These are phyloP conservation scores for Eupithecia inturbata DNA, from an alignment of 2,888 invertebrate species.

Conservation along the genomic window DNA sequence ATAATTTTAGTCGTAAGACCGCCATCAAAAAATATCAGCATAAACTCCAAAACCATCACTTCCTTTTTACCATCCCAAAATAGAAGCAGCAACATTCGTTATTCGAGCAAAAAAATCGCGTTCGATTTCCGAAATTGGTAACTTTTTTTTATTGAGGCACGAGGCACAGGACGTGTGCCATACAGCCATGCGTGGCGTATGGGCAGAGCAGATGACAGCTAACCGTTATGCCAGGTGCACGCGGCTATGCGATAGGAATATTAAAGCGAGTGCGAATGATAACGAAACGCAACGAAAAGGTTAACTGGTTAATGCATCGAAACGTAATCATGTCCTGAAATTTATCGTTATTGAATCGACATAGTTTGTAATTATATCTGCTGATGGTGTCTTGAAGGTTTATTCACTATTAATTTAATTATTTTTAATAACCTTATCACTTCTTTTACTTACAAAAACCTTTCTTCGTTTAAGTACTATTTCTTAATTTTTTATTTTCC, in stretches of 20 bases:
- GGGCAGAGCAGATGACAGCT: constrained; percentile 83
- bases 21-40: neutral
- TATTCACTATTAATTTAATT: neutral
- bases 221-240: constrained; percentile 83
- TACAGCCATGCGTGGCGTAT: constrained; percentile 79
- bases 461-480: neutral
- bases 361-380: constrained; percentile 8
- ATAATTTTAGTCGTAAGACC: neutral
- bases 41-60: neutral
- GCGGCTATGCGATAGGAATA: constrained; percentile 33
- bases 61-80: constrained; percentile 33
- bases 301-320: constrained; percentile 33
- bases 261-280: constrained; percentile 31
- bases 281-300: constrained; percentile 38
- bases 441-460: neutral
- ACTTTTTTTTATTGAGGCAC: constrained; percentile 46
- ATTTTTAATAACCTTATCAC: neutral
- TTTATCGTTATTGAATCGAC: constrained; percentile 13
- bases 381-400: neutral
- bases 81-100: constrained; percentile 49
- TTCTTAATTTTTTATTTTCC: neutral
- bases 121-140: constrained; percentile 47
- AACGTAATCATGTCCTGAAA: constrained; percentile 35
- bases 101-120: constrained; percentile 46
- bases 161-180: constrained; percentile 68